phyloP scores from a whole-genome alignment of 2,797 vertebrate species.

The Gobio occitaniae region DNA sequence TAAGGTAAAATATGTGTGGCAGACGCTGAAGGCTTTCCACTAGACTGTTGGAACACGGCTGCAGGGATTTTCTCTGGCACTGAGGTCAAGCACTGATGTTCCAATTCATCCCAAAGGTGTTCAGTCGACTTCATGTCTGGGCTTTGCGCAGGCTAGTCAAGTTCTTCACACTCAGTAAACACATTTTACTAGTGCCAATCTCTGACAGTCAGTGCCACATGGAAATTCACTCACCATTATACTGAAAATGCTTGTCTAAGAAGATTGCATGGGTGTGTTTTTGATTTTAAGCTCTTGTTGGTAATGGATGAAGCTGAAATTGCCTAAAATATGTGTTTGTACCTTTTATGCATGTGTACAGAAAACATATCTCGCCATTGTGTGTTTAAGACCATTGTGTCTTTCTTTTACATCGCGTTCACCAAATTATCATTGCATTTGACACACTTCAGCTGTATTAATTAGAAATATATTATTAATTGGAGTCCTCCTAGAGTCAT shows the following conservation, averaged over 20 bases:
- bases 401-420: neutral
- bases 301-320: neutral
- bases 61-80: constrained; percentile 14
- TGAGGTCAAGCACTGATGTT: constrained; percentile 26
- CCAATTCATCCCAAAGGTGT: constrained; percentile 27
- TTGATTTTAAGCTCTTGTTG: neutral
- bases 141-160: constrained; percentile 10
- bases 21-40: neutral
- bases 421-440: constrained; percentile 31
- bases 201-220: neutral
- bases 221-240: neutral
- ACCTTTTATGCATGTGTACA: neutral
- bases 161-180: constrained; percentile 17
- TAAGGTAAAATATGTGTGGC: neutral
- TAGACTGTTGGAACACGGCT: constrained; percentile 15
- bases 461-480: constrained; percentile 52
- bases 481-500: constrained; percentile 34
- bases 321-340: neutral
- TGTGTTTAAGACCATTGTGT: neutral
- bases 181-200: constrained; percentile 8
- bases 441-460: constrained; percentile 41
- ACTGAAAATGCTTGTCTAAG: neutral
- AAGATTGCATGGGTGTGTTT: neutral
- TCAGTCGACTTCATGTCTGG: constrained; percentile 16
- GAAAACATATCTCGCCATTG: neutral